Conservation (phyloP, 2,797 vertebrate species). For the Esox lucius region DNA sequence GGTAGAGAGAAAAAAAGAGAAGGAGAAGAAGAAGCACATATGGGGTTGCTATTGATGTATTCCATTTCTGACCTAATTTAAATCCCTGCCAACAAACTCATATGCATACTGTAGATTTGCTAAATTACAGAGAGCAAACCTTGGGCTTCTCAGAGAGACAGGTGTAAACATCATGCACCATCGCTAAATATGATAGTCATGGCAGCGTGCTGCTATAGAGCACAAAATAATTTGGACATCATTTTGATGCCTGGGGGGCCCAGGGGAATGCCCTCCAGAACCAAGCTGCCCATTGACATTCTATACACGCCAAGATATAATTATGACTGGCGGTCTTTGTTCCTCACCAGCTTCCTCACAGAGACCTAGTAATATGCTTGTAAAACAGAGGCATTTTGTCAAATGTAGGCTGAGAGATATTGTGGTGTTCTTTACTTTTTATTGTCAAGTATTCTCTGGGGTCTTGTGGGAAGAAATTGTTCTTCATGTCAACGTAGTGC, state of each 20-base stretch:
- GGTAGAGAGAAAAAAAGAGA: conserved; percentile 47
- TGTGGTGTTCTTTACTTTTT: conserved; percentile 66
- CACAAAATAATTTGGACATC: conserved; percentile 82
- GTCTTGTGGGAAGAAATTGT: conserved; percentile 59
- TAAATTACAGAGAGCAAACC: conserved; percentile 78
- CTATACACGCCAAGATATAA: conserved; percentile 80
- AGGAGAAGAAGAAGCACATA: conserved; percentile 75
- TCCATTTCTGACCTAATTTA: conserved; percentile 84
- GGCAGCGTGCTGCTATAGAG: conserved; percentile 61
- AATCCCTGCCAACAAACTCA: conserved; percentile 81
- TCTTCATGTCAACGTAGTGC: background rate
- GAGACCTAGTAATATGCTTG: conserved; percentile 78
- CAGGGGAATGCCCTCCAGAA: conserved; percentile 74
- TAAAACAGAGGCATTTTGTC: conserved; percentile 52
- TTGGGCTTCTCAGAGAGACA: conserved; percentile 69
- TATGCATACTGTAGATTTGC: conserved; percentile 84
- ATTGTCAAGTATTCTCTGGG: conserved; percentile 65
- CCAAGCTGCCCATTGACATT: conserved; percentile 80
- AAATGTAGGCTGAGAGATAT: conserved; percentile 69
- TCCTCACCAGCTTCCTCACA: conserved; percentile 74
- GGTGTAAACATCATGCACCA: conserved; percentile 80
- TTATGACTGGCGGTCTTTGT: conserved; percentile 81
- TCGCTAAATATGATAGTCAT: conserved; percentile 77
- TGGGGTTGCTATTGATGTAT: conserved; percentile 83
- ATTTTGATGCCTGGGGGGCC: conserved; percentile 75